phyloP scores from a whole-genome alignment of 2,888 invertebrate genomes.

The Trissolcus brochymenae region DNA sequence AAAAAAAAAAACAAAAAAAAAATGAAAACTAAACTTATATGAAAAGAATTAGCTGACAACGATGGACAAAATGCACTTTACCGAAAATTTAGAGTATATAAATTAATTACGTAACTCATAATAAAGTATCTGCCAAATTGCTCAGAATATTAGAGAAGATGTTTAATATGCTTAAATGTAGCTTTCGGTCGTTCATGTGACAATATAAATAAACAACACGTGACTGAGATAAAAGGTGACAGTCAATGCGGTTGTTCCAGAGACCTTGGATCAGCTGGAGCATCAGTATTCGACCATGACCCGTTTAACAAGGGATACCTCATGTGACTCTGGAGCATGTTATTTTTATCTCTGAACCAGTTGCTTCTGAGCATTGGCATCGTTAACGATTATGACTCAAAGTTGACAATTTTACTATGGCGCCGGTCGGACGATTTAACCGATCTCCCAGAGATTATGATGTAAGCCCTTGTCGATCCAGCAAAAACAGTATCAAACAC shows the following conservation, averaged over 20 bases:
- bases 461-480: neutral
- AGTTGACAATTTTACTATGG: conserved; percentile 18
- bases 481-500: neutral
- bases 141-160: conserved; percentile 23
- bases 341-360: conserved; percentile 35
- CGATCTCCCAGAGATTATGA: too few species aligned
- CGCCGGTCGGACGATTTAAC: neutral
- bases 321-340: conserved; percentile 33
- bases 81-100: conserved; percentile 27
- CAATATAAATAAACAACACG: conserved; percentile 2
- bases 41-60: neutral
- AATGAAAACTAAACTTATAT: neutral
- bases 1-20: too few species aligned
- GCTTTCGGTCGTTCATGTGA: too few species aligned
- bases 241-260: conserved; percentile 10
- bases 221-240: conserved; percentile 6
- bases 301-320: conserved; percentile 20
- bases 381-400: conserved; percentile 12
- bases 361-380: conserved; percentile 6
- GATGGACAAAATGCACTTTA: conserved; percentile 3
- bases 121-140: conserved; percentile 49
- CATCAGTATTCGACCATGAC: conserved; percentile 34
- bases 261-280: conserved; percentile 50
- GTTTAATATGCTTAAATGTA: too few species aligned
- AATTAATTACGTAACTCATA: conserved; percentile 37